Percentiles rank a stretch among this genome's conserved stretches.
These are phyloP conservation scores for Umimayanthus chanpuru DNA, from an alignment of 92 coral and sea anemone genomes.

Conservation along the genomic window DNA sequence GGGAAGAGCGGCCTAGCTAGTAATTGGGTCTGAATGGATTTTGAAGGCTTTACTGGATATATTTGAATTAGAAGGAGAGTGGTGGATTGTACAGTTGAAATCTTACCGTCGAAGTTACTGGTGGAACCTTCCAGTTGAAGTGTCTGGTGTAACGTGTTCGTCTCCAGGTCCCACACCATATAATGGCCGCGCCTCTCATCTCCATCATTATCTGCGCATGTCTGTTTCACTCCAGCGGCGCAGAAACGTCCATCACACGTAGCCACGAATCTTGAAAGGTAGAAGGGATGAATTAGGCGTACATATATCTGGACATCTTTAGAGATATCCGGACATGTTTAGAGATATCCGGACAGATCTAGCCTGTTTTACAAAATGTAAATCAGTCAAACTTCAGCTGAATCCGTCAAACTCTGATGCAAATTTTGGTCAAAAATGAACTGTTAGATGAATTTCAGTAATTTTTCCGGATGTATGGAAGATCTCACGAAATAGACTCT, in stretches of 20 bases:
- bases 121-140: constrained; percentile 33
- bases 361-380: too few relatives aligned
- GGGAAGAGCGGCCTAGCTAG: too few relatives aligned
- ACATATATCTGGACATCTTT: not conserved
- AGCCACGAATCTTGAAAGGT: constrained; percentile 1
- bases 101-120: constrained; percentile 57
- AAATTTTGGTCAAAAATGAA: too few relatives aligned
- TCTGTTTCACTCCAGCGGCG: constrained; percentile 7
- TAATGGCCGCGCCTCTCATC: not conserved
- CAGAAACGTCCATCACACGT: constrained; percentile 11
- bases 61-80: too few relatives aligned
- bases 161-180: constrained; percentile 47
- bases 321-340: not conserved
- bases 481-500: too few relatives aligned
- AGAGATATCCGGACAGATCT: not conserved
- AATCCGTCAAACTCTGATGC: too few relatives aligned
- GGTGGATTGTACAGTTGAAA: not conserved
- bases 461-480: too few relatives aligned
- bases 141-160: constrained; percentile 11
- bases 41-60: too few relatives aligned
- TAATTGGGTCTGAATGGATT: too few relatives aligned
- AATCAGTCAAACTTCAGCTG: too few relatives aligned
- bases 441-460: too few relatives aligned
- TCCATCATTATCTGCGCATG: not conserved
- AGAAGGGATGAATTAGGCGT: not conserved